A percentile compares a stretch with the other conserved stretches of the same genome.
Evolutionary conservation across 2,797 vertebrate species (phyloP).

Genomic region (Pseudocheirus occidentalis): DNA sequence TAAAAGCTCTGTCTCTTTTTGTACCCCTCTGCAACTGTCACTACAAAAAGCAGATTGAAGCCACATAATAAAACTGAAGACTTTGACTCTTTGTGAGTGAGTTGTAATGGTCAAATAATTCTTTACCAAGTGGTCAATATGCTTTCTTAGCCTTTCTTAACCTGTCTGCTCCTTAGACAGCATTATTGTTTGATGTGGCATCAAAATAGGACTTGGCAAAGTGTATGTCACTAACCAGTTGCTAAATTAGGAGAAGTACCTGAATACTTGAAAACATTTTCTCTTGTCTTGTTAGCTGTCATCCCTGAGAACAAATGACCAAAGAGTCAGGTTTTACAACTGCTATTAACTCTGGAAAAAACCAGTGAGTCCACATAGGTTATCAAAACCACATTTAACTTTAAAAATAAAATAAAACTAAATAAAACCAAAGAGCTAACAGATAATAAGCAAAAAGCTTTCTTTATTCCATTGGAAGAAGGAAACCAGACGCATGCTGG

Average conservation of each 20-base stretch:
- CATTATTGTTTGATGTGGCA: no score
- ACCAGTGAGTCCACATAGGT: not conserved
- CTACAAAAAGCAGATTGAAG: not conserved
- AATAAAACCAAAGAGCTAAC: not conserved
- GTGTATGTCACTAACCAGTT: not conserved
- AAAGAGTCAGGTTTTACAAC: not conserved
- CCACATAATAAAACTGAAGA: not conserved
- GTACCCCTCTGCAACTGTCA: not conserved
- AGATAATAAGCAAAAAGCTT: not conserved
- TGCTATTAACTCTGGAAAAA: not conserved
- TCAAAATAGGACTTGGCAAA: not conserved
- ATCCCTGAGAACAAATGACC: no score
- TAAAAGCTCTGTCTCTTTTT: not conserved
- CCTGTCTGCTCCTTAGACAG: not conserved
- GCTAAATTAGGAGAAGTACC: not conserved
- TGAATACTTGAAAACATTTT: not conserved
- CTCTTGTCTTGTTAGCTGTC: not conserved
- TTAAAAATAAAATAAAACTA: not conserved
- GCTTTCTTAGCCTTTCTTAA: not conserved
- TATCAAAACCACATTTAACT: not conserved
- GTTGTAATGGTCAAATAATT: not conserved
- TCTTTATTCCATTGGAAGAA: not conserved
- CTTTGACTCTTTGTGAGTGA: not conserved
- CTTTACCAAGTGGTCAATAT: not conserved
- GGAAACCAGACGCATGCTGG: not conserved